phyloP scores from a whole-genome alignment of 2,797 vertebrate genomes.

The Craterocephalus amniculus region DNA sequence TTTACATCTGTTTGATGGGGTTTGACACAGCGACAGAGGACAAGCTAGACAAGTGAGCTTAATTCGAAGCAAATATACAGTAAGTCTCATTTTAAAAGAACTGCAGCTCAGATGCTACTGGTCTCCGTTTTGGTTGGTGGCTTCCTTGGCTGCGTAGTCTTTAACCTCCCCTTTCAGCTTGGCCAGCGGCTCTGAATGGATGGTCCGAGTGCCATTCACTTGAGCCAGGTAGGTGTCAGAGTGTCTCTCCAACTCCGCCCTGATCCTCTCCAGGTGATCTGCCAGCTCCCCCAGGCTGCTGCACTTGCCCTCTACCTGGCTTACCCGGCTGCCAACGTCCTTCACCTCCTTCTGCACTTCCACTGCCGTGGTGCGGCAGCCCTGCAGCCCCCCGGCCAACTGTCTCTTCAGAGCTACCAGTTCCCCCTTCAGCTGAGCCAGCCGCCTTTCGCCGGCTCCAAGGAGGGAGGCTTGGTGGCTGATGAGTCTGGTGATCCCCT shows the following conservation, averaged over 20 bases:
- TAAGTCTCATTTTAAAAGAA: constrained; percentile 36
- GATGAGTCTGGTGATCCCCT: constrained; percentile 92
- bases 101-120: constrained; percentile 73
- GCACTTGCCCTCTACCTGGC: constrained; percentile 88
- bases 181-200: constrained; percentile 88
- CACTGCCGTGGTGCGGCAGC: constrained; percentile 86
- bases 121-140: constrained; percentile 71
- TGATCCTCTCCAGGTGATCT: constrained; percentile 84
- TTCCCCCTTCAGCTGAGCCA: constrained; percentile 91
- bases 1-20: constrained; percentile 54
- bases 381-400: constrained; percentile 87
- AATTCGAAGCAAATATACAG: constrained; percentile 46
- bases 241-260: constrained; percentile 86
- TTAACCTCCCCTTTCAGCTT: constrained; percentile 88
- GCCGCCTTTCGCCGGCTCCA: constrained; percentile 87
- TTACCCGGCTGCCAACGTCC: constrained; percentile 88
- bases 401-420: constrained; percentile 88
- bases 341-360: constrained; percentile 87
- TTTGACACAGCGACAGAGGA: constrained; percentile 37
- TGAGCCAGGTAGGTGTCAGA: constrained; percentile 88
- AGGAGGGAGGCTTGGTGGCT: constrained; percentile 89
- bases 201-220: constrained; percentile 86
- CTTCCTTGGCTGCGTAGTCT: constrained; percentile 83
- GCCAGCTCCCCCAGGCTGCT: constrained; percentile 83
- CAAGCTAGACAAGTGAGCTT: constrained; percentile 47